Evolutionary conservation across 1,140 invertebrate species (phyloP).

Genomic region (Pseudomyrmex dendroicus): DNA sequence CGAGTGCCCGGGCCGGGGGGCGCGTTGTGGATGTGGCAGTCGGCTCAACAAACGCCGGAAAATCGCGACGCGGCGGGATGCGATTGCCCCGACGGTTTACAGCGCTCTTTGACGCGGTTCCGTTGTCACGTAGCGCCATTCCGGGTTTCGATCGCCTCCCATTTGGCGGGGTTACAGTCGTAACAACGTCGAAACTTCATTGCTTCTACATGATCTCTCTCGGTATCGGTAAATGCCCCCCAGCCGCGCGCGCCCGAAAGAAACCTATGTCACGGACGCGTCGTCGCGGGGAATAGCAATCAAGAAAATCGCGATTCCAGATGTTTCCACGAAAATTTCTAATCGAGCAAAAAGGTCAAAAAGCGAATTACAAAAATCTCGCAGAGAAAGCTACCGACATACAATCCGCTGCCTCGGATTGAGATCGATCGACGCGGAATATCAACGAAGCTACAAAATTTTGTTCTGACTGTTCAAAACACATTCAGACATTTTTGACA

Average conservation of each 20-base stretch:
- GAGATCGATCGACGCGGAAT: background rate
- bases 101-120: slow-evolving; percentile 49
- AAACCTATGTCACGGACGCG: slow-evolving; percentile 4
- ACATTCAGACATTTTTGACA: too few relatives aligned
- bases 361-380: background rate
- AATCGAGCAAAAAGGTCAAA: background rate
- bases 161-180: slow-evolving; percentile 44
- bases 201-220: slow-evolving; percentile 38
- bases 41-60: slow-evolving; percentile 52
- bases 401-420: background rate
- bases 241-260: slow-evolving; percentile 14
- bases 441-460: slow-evolving; percentile 9
- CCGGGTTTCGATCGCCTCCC: slow-evolving; percentile 30
- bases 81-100: slow-evolving; percentile 62
- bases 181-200: slow-evolving; percentile 49
- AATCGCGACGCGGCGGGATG: slow-evolving; percentile 50
- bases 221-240: background rate
- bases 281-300: background rate
- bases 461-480: background rate
- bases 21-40: slow-evolving; percentile 40
- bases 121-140: slow-evolving; percentile 49
- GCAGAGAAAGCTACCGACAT: slow-evolving; percentile 7
- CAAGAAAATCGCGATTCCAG: background rate
- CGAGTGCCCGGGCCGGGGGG: slow-evolving; percentile 15
- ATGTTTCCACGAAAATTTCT: slow-evolving; percentile 11